Evolutionary conservation across 2,113 vertebrate genomes (phyloP).

Genomic region (Actenoides lindsayi): DNA sequence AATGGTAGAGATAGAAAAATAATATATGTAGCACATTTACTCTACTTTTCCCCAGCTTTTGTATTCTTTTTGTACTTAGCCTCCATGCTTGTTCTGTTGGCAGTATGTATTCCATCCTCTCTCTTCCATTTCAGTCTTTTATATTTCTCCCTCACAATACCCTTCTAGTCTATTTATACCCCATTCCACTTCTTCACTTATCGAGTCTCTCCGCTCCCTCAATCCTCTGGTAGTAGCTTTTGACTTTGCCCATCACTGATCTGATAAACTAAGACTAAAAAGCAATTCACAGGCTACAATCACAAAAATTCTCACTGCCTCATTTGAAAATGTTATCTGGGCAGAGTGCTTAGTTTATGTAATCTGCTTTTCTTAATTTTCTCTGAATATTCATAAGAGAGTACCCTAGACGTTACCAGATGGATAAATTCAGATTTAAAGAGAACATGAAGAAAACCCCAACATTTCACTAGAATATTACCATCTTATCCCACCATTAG

Average conservation of each 20-base stretch:
- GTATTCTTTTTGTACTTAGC: background rate
- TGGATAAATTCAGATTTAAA: background rate
- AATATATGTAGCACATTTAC: background rate
- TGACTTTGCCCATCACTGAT: background rate
- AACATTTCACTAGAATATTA: background rate
- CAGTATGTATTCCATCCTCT: background rate
- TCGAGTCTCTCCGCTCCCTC: accelerated
- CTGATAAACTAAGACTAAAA: background rate
- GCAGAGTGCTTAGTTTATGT: background rate
- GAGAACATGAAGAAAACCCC: background rate
- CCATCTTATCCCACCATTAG: background rate
- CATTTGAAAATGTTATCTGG: background rate
- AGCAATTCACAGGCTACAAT: background rate
- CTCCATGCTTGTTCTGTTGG: background rate
- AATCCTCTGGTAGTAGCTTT: background rate
- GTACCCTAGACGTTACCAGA: background rate
- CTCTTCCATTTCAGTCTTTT: background rate
- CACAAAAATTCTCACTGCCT: background rate
- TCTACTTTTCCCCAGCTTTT: background rate
- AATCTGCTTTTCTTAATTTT: background rate
- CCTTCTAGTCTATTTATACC: background rate
- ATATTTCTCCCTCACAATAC: background rate
- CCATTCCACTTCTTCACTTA: background rate
- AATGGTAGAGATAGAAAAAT: background rate
- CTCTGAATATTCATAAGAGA: background rate